Percentiles rank a stretch among this genome's conserved stretches.
phyloP scores from a whole-genome alignment of 1,140 invertebrate genomes.

The Monochamus saltuarius region DNA sequence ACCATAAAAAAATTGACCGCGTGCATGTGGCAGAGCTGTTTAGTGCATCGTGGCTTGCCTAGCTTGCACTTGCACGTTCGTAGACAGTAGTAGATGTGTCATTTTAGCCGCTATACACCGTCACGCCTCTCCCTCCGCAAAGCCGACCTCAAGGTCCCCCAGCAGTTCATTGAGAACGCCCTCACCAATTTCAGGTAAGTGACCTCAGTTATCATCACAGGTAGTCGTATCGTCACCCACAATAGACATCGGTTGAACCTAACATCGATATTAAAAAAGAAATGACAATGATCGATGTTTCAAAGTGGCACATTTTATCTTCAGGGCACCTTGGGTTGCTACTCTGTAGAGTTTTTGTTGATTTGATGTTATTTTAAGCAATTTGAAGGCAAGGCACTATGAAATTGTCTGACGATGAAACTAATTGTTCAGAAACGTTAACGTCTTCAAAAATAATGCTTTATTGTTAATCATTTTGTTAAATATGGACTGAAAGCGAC shows the following conservation, averaged over 20 bases:
- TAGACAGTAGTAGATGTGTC: constrained; percentile 53
- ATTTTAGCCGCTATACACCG: constrained; percentile 76
- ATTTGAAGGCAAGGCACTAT: too few species aligned
- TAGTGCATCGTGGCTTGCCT: constrained; percentile 20
- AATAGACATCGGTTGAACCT: too few species aligned
- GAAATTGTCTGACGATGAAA: too few species aligned
- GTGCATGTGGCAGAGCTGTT: constrained; percentile 19
- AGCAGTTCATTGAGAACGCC: constrained; percentile 71
- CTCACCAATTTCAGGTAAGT: constrained; percentile 71
- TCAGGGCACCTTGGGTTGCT: too few species aligned
- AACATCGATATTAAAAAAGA: too few species aligned
- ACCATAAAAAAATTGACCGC: neutral
- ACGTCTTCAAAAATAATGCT: too few species aligned
- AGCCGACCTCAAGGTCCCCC: constrained; percentile 68
- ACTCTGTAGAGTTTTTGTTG: too few species aligned
- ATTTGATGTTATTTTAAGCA: too few species aligned
- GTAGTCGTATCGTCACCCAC: constrained; percentile 1
- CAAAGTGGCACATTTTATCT: neutral
- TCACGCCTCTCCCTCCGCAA: constrained; percentile 74
- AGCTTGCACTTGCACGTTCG: constrained; percentile 37
- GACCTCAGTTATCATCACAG: too few species aligned
- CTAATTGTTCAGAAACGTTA: too few species aligned
- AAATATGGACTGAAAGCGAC: too few species aligned
- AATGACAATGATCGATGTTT: constrained; percentile 7
- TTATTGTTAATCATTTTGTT: too few species aligned